Base-by-base conservation (phyloP, 2,888 invertebrate species). In the Girardia tigrina region DNA sequence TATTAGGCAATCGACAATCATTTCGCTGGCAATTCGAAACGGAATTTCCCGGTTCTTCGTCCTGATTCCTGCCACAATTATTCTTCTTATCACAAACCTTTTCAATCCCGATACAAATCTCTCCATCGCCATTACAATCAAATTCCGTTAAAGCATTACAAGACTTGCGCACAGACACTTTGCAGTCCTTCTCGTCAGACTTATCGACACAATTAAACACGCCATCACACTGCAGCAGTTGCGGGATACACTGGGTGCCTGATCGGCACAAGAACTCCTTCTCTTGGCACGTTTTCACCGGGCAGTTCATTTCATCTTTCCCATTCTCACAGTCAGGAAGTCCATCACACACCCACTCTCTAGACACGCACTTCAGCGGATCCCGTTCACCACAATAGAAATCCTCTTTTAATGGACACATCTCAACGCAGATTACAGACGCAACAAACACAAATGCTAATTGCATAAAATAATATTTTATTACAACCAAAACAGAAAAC, bases 21-120 rank as follows among this genome's bases (percentile, higher is more conserved):
- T 29, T 56, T 28, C n/a, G 23, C 26, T 71, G 27, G 20, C 74
- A 74, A 69, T 56, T 74, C n/a, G 16, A 12, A 14, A 28, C 27
- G 4, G 27, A 69, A 26, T 27, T 26, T 2, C 27, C 56, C 26
- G 74, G 74, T 23, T 4, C 8, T 26, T 74, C 74, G 26, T 74
- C 74, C 28, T 74, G 42, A n/a, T 26, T 23, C 20, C 28, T 12
- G 6, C 23, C 8, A 20, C 74, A 74, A 28, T 74, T 70, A 27
- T 69, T 74, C 6, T 28, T 42, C 8, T 42, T 42, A 69, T 74
- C 42, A 28, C 74, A 74, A 4, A 74, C 72, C n/a, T 71, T n/a
- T 56, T 4, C 4, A 4, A 56, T 8, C n/a, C 20, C 6, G 23
- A 56, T 56, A 23, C 56, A 56, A 56, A 56, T 8, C 23, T 56